Base-by-base conservation (phyloP, 1,140 invertebrate genomes). In the Dryas iulia region DNA sequence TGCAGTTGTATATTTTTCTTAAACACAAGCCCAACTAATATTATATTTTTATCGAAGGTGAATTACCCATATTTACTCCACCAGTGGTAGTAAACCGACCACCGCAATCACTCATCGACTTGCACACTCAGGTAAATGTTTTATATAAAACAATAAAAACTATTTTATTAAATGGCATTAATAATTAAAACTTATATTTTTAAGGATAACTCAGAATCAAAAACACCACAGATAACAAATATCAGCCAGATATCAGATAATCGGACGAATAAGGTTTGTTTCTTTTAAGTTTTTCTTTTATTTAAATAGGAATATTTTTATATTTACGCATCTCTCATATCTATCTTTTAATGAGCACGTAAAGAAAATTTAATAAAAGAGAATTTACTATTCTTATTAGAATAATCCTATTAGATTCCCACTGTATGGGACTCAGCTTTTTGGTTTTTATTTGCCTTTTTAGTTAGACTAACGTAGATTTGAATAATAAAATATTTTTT, bases 1-100 rank as follows among this genome's bases (percentile, higher is more conserved):
- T n/a, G n/a, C n/a, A n/a, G n/a, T n/a, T n/a, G n/a, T n/a, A n/a
- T n/a, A n/a, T n/a, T n/a, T n/a, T n/a, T n/a, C n/a, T 4, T 25
- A 26, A 56, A 26, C 3, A 3, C 26, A 14, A 14, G 24, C 18
- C 11, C 5, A 21, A 54, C 2, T 33, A 58, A 24, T 59, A 28
- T 60, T 59, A 60, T 53, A 1, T 33, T 54, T 26, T 33, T 52
- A 31, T 76, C 61, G 4, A 69, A 90, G 87, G 73, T 71, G 84
- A 90, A 66, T 72, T 90, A 10, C 90, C 89, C 0, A 77, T 89
- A 8, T 92, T 92, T 54, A 87, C 87, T 0, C 85, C 87, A 1
- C 90, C 90, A 0, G 84, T 92, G 0, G 85, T 92, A 2, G 88
- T 92, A 59, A 91, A 87, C 59, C 79, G 88, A 30, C 88, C 88